Percentiles rank a stretch among this genome's conserved stretches.
phyloP scores from a whole-genome alignment of 2,113 vertebrate genomes.

The Gallinago media region DNA sequence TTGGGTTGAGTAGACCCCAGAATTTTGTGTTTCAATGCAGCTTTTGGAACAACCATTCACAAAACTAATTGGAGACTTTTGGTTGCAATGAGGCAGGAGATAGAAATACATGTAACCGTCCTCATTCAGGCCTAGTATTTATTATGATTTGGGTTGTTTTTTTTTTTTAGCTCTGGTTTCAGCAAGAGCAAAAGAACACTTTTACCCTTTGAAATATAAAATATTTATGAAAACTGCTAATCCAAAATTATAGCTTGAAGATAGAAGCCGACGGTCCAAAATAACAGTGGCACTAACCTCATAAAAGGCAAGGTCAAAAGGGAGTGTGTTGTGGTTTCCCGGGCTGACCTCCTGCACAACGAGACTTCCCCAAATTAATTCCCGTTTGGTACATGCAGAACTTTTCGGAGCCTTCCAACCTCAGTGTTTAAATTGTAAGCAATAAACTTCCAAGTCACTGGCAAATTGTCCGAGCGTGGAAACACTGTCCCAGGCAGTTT shows the following conservation, averaged over 20 bases:
- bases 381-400: neutral
- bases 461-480: fast-evolving
- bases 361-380: neutral
- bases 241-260: neutral
- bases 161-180: neutral
- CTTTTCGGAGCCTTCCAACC: neutral
- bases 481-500: fast-evolving
- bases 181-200: neutral
- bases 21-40: neutral
- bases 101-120: fast-evolving
- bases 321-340: neutral
- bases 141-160: neutral
- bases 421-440: fast-evolving
- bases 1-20: neutral
- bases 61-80: neutral
- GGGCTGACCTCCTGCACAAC: neutral
- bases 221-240: neutral
- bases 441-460: fast-evolving
- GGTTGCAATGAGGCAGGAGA: neutral
- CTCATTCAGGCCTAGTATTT: neutral
- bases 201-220: neutral
- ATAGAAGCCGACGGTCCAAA: neutral
- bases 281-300: neutral
- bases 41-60: fast-evolving
- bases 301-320: neutral